Evolutionary conservation across 37 sponge, comb jelly and placozoan species (phyloP).

Genomic region (Dysidea cf. avara): DNA sequence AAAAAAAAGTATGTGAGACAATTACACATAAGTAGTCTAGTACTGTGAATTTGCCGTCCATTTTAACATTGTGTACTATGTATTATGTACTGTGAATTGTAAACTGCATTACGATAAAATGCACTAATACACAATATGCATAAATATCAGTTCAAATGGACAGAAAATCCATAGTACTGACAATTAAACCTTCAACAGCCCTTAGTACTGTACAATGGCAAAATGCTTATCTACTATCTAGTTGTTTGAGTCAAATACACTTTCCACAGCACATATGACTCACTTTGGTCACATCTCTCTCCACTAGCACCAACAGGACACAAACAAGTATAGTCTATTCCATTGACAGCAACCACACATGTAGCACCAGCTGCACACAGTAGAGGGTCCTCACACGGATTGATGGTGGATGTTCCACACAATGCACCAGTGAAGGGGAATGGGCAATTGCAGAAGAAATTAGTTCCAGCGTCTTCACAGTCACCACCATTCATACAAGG

Average conservation of each 20-base stretch:
- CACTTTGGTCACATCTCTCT: constrained; percentile 35
- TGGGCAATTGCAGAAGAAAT: constrained; percentile 43
- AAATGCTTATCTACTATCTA: too few species aligned
- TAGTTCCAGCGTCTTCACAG: constrained; percentile 26
- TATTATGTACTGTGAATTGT: too few species aligned
- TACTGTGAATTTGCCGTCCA: neutral
- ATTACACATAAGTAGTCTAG: neutral
- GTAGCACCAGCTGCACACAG: constrained; percentile 33
- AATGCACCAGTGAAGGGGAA: constrained; percentile 26
- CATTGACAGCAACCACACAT: constrained; percentile 8
- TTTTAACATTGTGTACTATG: too few species aligned
- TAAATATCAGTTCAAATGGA: too few species aligned
- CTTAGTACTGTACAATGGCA: too few species aligned
- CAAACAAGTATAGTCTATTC: constrained; percentile 15
- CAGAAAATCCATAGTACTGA: too few species aligned
- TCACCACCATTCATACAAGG: constrained; percentile 51
- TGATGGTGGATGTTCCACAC: constrained; percentile 13
- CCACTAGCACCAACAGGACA: constrained; percentile 40
- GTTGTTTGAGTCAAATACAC: too few species aligned
- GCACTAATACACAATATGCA: too few species aligned
- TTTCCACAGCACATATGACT: too few species aligned
- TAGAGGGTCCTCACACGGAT: constrained; percentile 5
- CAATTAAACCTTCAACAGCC: too few species aligned
- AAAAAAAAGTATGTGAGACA: neutral
- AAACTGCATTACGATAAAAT: too few species aligned